Conservation (phyloP, 1,140 invertebrate genomes). For the Plectrocnemia conspersa region DNA sequence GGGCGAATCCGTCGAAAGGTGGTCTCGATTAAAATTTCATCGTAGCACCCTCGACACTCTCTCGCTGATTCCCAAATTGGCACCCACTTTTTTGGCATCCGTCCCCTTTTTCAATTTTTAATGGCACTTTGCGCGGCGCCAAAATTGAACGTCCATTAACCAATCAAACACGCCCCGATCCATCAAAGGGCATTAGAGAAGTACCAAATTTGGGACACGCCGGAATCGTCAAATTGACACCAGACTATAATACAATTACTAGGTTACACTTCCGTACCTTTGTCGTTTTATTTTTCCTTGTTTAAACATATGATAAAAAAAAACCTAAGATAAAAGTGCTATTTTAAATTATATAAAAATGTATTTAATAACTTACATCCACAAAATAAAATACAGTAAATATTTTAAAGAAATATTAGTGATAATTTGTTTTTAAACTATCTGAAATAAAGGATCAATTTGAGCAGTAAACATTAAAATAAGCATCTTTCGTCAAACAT, state of each 20-base stretch:
- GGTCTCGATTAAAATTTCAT: neutral
- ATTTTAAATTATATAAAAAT: too few relatives aligned
- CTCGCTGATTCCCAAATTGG: constrained; percentile 4
- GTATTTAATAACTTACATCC: too few relatives aligned
- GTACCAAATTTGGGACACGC: constrained; percentile 3
- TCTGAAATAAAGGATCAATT: too few relatives aligned
- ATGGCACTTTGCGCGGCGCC: constrained; percentile 20
- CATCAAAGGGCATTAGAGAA: constrained; percentile 21
- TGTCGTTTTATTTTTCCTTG: too few relatives aligned
- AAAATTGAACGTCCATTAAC: constrained; percentile 32
- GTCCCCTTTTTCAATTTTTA: neutral
- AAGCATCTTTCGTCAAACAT: too few relatives aligned
- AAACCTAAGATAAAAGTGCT: too few relatives aligned
- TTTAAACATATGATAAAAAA: too few relatives aligned
- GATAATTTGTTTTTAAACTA: too few relatives aligned
- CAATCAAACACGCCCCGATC: constrained; percentile 28
- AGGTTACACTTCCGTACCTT: too few relatives aligned
- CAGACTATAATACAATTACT: constrained; percentile 17
- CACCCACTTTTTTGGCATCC: constrained; percentile 5
- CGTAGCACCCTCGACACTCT: neutral
- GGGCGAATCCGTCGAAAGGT: neutral
- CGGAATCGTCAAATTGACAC: constrained; percentile 22
- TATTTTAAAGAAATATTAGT: too few relatives aligned
- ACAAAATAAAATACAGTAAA: too few relatives aligned
- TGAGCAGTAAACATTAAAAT: too few relatives aligned